Percentiles rank a stretch among this genome's conserved stretches.
Evolutionary conservation across 2,888 invertebrate genomes (phyloP).

Genomic region (Scaptomyza caliginosa): DNA sequence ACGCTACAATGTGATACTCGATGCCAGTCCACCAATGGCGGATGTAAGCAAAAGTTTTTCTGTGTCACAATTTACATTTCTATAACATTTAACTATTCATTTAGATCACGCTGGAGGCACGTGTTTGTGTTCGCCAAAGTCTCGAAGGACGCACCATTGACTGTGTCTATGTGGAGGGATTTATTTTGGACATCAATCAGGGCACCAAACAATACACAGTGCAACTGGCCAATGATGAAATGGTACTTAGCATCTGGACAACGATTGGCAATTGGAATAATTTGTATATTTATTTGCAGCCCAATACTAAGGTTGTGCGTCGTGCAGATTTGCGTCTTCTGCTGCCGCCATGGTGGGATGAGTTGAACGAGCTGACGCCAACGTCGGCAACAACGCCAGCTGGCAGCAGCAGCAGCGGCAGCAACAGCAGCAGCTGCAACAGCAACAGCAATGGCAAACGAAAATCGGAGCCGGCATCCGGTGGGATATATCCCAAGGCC

Average conservation of each 20-base stretch:
- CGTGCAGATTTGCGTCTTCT: conserved; percentile 95
- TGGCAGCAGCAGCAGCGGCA: conserved; percentile 40
- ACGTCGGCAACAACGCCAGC: conserved; percentile 35
- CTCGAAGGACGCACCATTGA: conserved; percentile 86
- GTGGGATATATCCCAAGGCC: conserved; percentile 64
- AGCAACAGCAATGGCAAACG: conserved; percentile 41
- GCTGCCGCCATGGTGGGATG: conserved; percentile 98
- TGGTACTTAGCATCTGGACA: conserved; percentile 78
- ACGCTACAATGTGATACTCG: conserved; percentile 95
- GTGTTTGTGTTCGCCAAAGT: conserved; percentile 91
- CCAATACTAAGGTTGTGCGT: conserved; percentile 87
- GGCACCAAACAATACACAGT: conserved; percentile 89
- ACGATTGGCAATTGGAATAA: too few relatives aligned
- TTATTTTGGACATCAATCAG: conserved; percentile 88
- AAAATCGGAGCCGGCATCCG: conserved; percentile 35
- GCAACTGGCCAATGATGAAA: conserved; percentile 83
- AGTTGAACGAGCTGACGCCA: conserved; percentile 89
- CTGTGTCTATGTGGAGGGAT: conserved; percentile 93
- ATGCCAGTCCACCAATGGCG: conserved; percentile 94
- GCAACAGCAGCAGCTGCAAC: conserved; percentile 30
- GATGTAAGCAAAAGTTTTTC: conserved; percentile 85
- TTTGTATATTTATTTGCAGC: conserved; percentile 37
- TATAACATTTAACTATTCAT: not conserved
- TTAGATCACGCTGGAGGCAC: conserved; percentile 90
- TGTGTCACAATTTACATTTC: not conserved